Base-by-base conservation (phyloP, 2,113 vertebrate genomes). In the Neoarius graeffei region DNA sequence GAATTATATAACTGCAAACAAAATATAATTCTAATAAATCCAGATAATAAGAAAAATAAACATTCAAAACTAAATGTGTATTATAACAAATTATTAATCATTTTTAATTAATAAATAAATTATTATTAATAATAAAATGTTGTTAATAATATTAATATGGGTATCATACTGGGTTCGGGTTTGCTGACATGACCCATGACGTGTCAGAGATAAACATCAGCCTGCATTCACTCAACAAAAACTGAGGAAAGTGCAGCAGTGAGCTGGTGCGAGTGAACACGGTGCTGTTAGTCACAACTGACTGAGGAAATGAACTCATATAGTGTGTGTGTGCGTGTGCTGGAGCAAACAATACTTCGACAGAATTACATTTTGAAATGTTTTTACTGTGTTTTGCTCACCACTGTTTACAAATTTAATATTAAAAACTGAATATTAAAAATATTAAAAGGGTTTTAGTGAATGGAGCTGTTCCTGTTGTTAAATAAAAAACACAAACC, bases 401-500 rank as follows among this genome's bases (percentile, higher is more conserved):
- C 7, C 30, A 73, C 2, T 73, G 69, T 20, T 48, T 20, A 73
- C 9, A 48, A 9, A 42, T 48, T 1, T 25, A 48, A 23, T 11
- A 52, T 52, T 23, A 14, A 23, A 52, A 25, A 52, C 73, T 13
- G 10, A 10, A 76, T 25, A 7, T 8, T 74, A 74, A 10, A 42
- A 23, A 56, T 79, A 79, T 79, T n/a, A 17, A 56, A 80, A 19
- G 14, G 14, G 56, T 56, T 4, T 80, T 56, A 80, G 48, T 77
- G 48, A 52, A 52, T 50, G 48, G 13, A 54, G n/a, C n/a, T 73
- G 1, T 73, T 76, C 48, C 42, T 9, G 4, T 23, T 25, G 10
- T 77, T 74, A 7, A 71, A 35, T 74, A 52, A 77, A 77, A 77
- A 77, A 11, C 52, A 80, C 52, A 80, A 80, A 80, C 52, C 76